These are phyloP conservation scores for Orientallactaga sibirica DNA, from an alignment of 2,797 vertebrate genomes.

Conservation along the genomic window DNA sequence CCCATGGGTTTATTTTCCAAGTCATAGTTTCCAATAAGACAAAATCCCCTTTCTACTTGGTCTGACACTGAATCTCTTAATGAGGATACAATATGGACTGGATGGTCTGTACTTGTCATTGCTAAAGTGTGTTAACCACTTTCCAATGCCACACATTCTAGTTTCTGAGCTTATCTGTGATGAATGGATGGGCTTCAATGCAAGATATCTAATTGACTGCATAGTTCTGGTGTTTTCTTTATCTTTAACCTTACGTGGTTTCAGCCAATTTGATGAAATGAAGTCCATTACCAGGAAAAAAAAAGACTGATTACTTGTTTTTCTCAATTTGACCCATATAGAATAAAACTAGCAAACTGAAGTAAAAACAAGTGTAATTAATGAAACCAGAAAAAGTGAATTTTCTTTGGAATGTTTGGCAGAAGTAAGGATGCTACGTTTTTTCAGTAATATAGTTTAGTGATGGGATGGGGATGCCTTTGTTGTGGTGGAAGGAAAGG, in stretches of 20 bases:
- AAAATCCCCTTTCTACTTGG: neutral
- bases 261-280: neutral
- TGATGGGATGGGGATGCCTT: neutral
- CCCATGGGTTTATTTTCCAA: slow-evolving; percentile 9
- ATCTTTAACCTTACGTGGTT: slow-evolving; percentile 8
- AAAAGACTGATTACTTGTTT: neutral
- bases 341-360: slow-evolving; percentile 6
- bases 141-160: neutral
- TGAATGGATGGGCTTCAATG: neutral
- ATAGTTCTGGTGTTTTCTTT: neutral
- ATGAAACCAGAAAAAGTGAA: neutral
- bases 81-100: neutral
- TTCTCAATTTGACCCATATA: neutral
- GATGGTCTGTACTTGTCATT: neutral
- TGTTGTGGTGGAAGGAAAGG: neutral
- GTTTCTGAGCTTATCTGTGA: neutral
- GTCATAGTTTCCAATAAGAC: slow-evolving; percentile 46
- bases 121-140: neutral
- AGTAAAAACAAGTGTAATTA: neutral
- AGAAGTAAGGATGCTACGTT: neutral
- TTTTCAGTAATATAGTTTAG: neutral
- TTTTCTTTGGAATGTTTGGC: neutral
- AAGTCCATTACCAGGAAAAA: neutral
- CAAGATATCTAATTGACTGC: neutral
- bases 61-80: slow-evolving; percentile 22